A percentile compares a stretch with the other conserved stretches of the same genome.
phyloP scores from a whole-genome alignment of 2,888 invertebrate species.

The Entomobrya proxima region DNA sequence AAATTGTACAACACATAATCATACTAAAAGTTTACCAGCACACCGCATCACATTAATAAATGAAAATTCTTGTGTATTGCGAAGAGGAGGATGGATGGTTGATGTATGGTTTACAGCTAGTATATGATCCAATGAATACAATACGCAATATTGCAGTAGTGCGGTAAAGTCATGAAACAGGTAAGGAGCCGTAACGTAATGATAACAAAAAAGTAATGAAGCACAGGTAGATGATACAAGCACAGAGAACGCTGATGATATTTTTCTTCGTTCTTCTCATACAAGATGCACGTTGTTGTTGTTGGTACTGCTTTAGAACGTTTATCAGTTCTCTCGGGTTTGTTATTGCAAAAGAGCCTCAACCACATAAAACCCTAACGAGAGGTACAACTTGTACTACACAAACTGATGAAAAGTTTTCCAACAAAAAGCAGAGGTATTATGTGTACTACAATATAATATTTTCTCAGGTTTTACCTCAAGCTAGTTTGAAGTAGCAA shows the following conservation, averaged over 20 bases:
- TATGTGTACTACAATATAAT: neutral
- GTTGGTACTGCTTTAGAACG: neutral
- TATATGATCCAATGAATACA: neutral
- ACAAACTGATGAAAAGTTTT: slow-evolving; percentile 13
- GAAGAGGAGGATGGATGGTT: neutral
- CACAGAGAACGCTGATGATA: slow-evolving; percentile 1
- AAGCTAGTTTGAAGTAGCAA: neutral
- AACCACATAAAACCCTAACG: neutral
- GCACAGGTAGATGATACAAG: slow-evolving; percentile 18
- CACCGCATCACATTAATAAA: slow-evolving; percentile 9
- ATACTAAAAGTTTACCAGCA: neutral
- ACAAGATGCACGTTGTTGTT: slow-evolving; percentile 1
- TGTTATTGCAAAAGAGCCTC: neutral
- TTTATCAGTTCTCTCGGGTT: slow-evolving; percentile 14
- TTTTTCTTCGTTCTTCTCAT: neutral
- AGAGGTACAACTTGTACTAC: neutral
- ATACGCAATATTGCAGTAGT: slow-evolving; percentile 19
- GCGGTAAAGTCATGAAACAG: slow-evolving; percentile 23
- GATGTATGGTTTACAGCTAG: neutral
- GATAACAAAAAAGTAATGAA: slow-evolving; percentile 3
- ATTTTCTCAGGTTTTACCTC: slow-evolving; percentile 17
- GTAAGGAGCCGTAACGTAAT: slow-evolving; percentile 8
- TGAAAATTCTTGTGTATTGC: slow-evolving; percentile 14
- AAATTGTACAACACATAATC: neutral
- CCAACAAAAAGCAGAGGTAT: neutral